Conservation (phyloP, 2,888 invertebrate genomes). For the Tachina fera region DNA sequence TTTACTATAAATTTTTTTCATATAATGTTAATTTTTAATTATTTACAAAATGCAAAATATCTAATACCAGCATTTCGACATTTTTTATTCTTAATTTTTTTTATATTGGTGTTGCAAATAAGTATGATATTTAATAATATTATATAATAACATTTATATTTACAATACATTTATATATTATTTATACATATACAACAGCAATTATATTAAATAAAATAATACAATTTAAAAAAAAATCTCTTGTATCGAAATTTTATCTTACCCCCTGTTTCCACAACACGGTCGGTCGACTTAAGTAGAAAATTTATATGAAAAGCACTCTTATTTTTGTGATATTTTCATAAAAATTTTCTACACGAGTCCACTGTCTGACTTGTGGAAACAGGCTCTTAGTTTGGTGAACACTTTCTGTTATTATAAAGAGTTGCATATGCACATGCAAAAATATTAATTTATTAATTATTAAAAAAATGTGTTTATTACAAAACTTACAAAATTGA, state of each 20-base stretch:
- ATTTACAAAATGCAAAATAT: constrained; percentile 57
- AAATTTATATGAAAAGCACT: no score
- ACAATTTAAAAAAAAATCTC: constrained; percentile 52
- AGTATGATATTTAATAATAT: constrained; percentile 68
- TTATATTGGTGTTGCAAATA: constrained; percentile 68
- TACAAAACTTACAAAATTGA: no score
- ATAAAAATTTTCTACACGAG: no score
- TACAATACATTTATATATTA: constrained; percentile 72
- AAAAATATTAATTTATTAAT: not conserved
- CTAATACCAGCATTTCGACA: constrained; percentile 61
- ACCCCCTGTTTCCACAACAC: no score
- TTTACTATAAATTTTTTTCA: constrained; percentile 21
- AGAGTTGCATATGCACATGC: not conserved
- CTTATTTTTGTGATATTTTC: no score
- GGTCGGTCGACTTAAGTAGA: no score
- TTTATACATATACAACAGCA: constrained; percentile 72
- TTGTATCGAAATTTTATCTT: not conserved
- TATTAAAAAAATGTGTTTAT: not conserved
- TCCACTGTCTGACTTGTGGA: no score
- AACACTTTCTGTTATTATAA: no score
- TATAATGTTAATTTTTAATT: constrained; percentile 41
- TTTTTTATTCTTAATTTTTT: constrained; percentile 20
- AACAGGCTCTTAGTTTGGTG: no score
- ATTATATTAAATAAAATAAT: constrained; percentile 68
- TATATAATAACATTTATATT: constrained; percentile 69